Conservation (phyloP, 2,888 invertebrate species). For the Melipona beecheii region DNA sequence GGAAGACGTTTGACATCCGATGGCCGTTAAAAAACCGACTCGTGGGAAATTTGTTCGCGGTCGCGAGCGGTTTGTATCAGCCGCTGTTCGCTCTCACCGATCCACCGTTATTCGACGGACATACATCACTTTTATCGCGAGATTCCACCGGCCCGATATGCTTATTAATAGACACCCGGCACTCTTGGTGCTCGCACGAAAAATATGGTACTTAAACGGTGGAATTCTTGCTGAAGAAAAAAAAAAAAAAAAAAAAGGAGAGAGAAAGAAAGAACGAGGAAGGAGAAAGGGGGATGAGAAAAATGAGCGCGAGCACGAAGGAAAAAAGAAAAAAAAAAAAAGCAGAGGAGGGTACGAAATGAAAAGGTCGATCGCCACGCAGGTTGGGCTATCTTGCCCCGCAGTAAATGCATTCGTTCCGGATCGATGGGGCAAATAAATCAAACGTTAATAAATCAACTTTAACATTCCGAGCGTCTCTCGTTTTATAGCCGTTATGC, state of each 20-base stretch:
- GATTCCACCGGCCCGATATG: conserved; percentile 64
- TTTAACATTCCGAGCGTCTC: conserved; percentile 37
- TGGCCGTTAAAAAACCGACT: neutral
- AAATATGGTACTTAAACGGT: conserved; percentile 48
- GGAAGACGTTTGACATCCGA: conserved; percentile 9
- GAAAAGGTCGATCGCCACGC: conserved; percentile 31
- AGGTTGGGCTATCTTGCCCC: conserved; percentile 39
- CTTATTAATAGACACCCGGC: conserved; percentile 72
- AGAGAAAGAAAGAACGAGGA: neutral
- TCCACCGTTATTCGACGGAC: conserved; percentile 38
- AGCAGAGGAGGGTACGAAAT: conserved; percentile 4
- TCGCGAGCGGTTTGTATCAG: conserved; percentile 42
- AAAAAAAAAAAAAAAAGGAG: too few relatives aligned
- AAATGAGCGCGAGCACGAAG: too few relatives aligned
- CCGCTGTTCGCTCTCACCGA: neutral
- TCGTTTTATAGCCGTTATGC: conserved; percentile 24
- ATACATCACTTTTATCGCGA: conserved; percentile 76
- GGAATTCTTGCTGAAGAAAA: conserved; percentile 13
- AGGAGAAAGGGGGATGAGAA: neutral
- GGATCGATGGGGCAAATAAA: conserved; percentile 47
- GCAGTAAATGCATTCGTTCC: conserved; percentile 36
- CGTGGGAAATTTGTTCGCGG: conserved; percentile 20
- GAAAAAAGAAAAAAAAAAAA: neutral
- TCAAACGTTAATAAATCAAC: conserved; percentile 57
- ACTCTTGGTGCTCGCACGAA: conserved; percentile 42